Evolutionary conservation across 2,113 vertebrate species (phyloP), one percentile per base, ranked within the genome.

Genomic region (Silurus glanis): DNA sequence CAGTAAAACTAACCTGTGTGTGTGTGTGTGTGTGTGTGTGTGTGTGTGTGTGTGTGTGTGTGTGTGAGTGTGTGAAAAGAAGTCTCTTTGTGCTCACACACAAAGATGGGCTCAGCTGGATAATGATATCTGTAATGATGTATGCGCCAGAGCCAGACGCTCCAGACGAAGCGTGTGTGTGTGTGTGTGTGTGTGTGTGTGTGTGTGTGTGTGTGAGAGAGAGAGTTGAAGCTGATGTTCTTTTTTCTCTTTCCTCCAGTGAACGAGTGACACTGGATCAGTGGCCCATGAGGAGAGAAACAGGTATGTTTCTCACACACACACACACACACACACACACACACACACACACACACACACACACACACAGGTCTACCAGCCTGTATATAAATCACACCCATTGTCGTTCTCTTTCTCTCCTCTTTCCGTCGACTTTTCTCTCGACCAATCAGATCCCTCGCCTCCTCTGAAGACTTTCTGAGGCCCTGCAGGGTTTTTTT

Each of bases 81-180:
- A 49, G 45, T 76, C 83, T 84, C 71, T 62, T 61, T 84, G 83
- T 84, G 72, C 55, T 84, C 69, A 61, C 37, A 76, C 37, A 84
- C 83, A 76, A 74, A 76, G 83, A 62, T 84, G 56, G 83, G 71
- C 83, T 84, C 83, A 84, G 83, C 83, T 84, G 83, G 56, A 75
- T 84, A 84, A 84, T 76, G 83, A 76, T 75, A 64, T 84, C 71
- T 74, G 47, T 75, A 76, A 76, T 84, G 83, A 84, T 62, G 71
- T 84, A 74, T 76, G 83, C 53, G 37, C 53, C 53, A 61, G 83
- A 83, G 47, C 61, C 62, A 82, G 62, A 82, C 80, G 25, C 8
- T 4, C 61, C 62, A 66, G 62, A 51, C 13, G 49, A 45, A 19
- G 55, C 12, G 37, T 53, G 21, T 9, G 64, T 45, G 47, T 83